Percentiles rank a stretch among this genome's conserved stretches.
Evolutionary conservation across 2,113 vertebrate genomes (phyloP).

Genomic region (Limnothrissa miodon): DNA sequence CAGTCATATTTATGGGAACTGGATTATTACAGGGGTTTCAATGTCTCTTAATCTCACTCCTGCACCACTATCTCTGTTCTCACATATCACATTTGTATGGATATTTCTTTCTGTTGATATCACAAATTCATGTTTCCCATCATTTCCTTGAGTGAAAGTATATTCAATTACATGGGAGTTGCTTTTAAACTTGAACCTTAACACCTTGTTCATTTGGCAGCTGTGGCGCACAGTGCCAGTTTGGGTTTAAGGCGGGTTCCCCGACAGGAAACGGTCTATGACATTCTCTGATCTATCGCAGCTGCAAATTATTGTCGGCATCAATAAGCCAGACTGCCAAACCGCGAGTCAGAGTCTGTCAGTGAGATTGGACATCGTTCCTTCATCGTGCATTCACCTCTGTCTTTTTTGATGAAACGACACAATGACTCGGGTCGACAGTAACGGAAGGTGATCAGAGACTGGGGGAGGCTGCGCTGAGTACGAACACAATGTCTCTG

Average conservation of each 20-base stretch:
- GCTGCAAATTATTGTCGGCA: neutral
- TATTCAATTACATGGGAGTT: neutral
- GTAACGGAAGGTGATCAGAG: conserved; percentile 4
- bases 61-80: neutral
- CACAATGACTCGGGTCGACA: neutral
- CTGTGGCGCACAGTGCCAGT: neutral
- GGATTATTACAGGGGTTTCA: neutral
- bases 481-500: neutral
- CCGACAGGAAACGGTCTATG: neutral
- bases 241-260: neutral
- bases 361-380: conserved; percentile 9
- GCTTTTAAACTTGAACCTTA: neutral
- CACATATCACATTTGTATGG: neutral
- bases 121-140: neutral
- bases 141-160: neutral
- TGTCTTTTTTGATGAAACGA: neutral
- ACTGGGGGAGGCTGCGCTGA: neutral
- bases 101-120: neutral
- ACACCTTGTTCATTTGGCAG: neutral
- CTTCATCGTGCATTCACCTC: neutral
- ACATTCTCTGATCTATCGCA: neutral
- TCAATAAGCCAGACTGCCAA: conserved; percentile 4
- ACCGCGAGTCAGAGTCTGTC: neutral
- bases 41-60: neutral
- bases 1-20: neutral